Conservation (phyloP, 1,140 invertebrate species). For the Atopsyche davidsoni region DNA sequence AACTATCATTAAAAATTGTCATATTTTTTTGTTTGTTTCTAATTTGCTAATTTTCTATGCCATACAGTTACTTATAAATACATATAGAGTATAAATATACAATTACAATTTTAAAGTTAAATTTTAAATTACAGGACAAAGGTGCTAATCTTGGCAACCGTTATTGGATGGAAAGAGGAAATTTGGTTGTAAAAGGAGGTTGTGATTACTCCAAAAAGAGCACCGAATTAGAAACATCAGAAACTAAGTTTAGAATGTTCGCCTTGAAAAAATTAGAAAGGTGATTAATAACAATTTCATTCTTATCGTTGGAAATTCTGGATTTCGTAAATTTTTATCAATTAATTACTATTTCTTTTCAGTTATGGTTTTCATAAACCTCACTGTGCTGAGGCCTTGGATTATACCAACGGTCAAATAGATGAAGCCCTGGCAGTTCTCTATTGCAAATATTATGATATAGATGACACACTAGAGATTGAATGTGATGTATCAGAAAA, state of each 20-base stretch:
- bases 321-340: conserved; percentile 17
- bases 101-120: too few relatives aligned
- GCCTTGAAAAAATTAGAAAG: conserved; percentile 63
- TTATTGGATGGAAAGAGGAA: conserved; percentile 68
- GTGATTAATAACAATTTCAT: conserved; percentile 39
- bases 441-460: conserved; percentile 61
- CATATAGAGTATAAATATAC: too few relatives aligned
- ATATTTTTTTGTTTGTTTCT: too few relatives aligned
- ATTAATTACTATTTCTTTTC: too few relatives aligned
- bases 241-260: conserved; percentile 59
- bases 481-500: conserved; percentile 39
- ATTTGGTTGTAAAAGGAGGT: conserved; percentile 63
- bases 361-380: conserved; percentile 64
- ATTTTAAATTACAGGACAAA: conserved; percentile 60
- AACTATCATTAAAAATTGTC: too few relatives aligned
- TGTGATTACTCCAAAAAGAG: conserved; percentile 57
- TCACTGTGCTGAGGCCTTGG: conserved; percentile 68
- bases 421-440: conserved; percentile 62
- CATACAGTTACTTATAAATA: too few relatives aligned
- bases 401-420: conserved; percentile 54
- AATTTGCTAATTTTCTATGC: too few relatives aligned
- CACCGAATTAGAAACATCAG: conserved; percentile 45
- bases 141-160: conserved; percentile 57
- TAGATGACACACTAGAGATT: conserved; percentile 39
- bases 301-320: conserved; percentile 12